These are phyloP conservation scores for Enteromius anoplus DNA, from an alignment of 2,797 vertebrate species.

Conservation along the genomic window DNA sequence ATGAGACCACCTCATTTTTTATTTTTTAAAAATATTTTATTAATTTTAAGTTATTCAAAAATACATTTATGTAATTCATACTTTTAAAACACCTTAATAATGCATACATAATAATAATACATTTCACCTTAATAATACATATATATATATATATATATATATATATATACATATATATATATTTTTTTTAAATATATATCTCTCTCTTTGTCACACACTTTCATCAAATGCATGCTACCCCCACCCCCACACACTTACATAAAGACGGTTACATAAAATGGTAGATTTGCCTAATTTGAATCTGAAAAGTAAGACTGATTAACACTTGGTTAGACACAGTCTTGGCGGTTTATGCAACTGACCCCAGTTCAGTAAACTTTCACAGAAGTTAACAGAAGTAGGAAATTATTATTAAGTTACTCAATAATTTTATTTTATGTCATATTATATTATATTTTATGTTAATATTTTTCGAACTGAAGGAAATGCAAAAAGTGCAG, in stretches of 20 bases:
- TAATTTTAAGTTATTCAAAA: background rate
- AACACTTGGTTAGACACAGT: background rate
- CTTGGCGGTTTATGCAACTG: background rate
- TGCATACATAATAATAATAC: no score
- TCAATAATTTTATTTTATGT: no score
- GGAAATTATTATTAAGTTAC: no score
- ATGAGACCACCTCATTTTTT: background rate
- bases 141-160: no score
- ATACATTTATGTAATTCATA: background rate
- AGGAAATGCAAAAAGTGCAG: no score
- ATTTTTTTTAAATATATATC: background rate
- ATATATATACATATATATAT: no score
- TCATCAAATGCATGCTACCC: no score
- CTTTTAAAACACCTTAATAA: background rate
- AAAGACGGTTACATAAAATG: background rate
- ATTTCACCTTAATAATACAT: no score
- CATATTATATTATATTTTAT: no score
- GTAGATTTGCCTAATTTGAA: background rate
- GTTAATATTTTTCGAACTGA: no score
- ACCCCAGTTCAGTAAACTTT: background rate
- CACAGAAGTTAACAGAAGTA: no score
- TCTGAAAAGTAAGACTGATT: background rate
- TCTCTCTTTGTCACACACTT: background rate
- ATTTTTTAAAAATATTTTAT: background rate
- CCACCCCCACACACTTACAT: background rate